A percentile compares a stretch with the other conserved stretches of the same genome.
These are phyloP conservation scores for Latheticus oryzae DNA, from an alignment of 2,888 invertebrate genomes.

Conservation along the genomic window DNA sequence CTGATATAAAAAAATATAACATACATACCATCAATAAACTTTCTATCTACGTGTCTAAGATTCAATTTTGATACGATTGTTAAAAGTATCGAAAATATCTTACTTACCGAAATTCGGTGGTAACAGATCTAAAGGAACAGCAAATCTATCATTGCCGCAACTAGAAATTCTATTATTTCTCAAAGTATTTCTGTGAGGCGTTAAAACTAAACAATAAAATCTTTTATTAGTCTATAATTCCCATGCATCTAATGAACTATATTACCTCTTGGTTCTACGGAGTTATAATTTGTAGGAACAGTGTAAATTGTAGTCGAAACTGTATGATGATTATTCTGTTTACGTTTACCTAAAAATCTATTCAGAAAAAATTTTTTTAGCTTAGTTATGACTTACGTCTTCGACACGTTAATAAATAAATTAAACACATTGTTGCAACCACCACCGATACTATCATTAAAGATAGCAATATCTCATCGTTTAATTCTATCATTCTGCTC, in stretches of 20 bases:
- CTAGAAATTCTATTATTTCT: constrained; percentile 28
- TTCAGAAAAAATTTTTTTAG: background rate
- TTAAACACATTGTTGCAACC: constrained; percentile 10
- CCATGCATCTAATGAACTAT: too few species aligned
- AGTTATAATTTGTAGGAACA: constrained; percentile 16
- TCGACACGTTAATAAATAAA: constrained; percentile 7
- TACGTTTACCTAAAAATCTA: background rate
- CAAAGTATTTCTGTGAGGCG: background rate
- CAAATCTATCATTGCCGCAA: constrained; percentile 24
- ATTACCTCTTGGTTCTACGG: background rate
- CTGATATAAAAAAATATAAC: too few species aligned
- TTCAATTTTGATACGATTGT: too few species aligned
- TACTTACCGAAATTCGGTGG: constrained; percentile 46
- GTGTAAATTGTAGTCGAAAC: constrained; percentile 11
- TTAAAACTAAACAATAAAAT: background rate
- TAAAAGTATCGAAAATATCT: too few species aligned
- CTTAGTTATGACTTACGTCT: constrained; percentile 10
- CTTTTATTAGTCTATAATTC: background rate
- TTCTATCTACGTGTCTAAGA: too few species aligned
- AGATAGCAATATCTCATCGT: constrained; percentile 1
- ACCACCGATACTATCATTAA: constrained; percentile 1
- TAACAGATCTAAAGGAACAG: constrained; percentile 28
- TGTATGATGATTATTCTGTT: background rate
- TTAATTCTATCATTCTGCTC: constrained; percentile 8
- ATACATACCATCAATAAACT: too few species aligned